These are phyloP conservation scores for Oncorhynchus nerka DNA, from an alignment of 2,113 vertebrate species.

Conservation along the genomic window DNA sequence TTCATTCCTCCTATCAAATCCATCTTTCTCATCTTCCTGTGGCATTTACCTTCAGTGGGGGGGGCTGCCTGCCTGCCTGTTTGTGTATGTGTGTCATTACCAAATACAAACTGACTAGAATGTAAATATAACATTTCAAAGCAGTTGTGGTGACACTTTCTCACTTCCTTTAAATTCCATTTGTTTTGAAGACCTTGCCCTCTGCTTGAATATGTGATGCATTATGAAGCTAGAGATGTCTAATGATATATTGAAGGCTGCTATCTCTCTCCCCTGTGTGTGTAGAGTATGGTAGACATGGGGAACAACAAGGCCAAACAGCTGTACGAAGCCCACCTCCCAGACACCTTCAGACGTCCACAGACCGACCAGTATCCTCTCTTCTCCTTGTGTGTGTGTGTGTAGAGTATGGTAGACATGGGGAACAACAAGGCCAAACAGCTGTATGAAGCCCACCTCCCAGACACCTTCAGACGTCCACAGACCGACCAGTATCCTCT, in stretches of 20 bases:
- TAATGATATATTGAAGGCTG: neutral
- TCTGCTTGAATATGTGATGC: neutral
- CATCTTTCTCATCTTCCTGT: conserved; percentile 64
- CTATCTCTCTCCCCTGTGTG: conserved; percentile 14
- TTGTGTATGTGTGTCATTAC: conserved; percentile 1
- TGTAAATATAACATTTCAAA: conserved; percentile 41
- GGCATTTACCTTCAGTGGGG: conserved; percentile 30
- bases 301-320: conserved; percentile 89
- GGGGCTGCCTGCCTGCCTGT: neutral
- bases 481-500: conserved; percentile 99
- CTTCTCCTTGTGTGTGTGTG: neutral
- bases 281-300: conserved; percentile 97
- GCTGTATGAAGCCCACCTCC: conserved; percentile 95
- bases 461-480: conserved; percentile 93
- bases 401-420: conserved; percentile 96
- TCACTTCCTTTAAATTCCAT: neutral
- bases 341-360: conserved; percentile 93
- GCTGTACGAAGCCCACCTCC: conserved; percentile 95
- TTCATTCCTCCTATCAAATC: conserved; percentile 52
- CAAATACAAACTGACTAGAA: conserved; percentile 25
- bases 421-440: conserved; percentile 89
- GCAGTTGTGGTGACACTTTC: conserved; percentile 14
- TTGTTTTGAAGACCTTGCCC: neutral
- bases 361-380: conserved; percentile 99
- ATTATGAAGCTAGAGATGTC: neutral